Base-by-base conservation (phyloP, 2,888 invertebrate species). In the Morpho helenor region DNA sequence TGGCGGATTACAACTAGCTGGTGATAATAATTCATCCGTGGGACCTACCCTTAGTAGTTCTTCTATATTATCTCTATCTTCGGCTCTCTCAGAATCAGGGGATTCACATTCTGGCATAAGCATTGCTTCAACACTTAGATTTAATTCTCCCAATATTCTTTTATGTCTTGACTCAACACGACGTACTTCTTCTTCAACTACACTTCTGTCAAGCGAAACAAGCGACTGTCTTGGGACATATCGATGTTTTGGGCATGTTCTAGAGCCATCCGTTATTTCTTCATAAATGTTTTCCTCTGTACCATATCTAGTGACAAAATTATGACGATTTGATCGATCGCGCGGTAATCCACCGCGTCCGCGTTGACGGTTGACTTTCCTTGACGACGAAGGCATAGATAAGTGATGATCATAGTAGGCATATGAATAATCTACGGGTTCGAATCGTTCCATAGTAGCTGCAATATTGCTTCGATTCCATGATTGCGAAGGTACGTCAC, bases 51-150 rank as follows among this genome's bases (percentile, higher is more conserved):
- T 91, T 68, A 95, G 82, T 67, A 95, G 82, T 76, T 95, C 94
- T 70, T 93, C 92, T 65, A 93, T 88, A 74, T 92, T 93, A 75
- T 93, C 93, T 74, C 91, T 91, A 66, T 91, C 92, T 74, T 92
- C 93, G 59, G 92, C 92, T 72, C 93, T 92, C 77, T 93, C 94
- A 52, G 93, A 93, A 78, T 92, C 92, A 67, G 91, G 93, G 67
- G 92, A 93, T 84, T 92, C 92, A 64, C 93, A 93, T 73, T 94
- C 93, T 16, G 96, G 97, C 97, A 97, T 97, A 66, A 97, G 84
- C 96, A 97, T 96, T 49, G 96, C 96, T 86, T 97, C 97, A 49
- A 96, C 95, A 69, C 96, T 95, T 62, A 97, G 92, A 91, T 97
- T 97, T 61, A 97, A 88, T 82, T 97, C 96, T 49, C 96, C 96